Conservation (phyloP, 2,888 invertebrate species). For the Reticulitermes lucifugus region DNA sequence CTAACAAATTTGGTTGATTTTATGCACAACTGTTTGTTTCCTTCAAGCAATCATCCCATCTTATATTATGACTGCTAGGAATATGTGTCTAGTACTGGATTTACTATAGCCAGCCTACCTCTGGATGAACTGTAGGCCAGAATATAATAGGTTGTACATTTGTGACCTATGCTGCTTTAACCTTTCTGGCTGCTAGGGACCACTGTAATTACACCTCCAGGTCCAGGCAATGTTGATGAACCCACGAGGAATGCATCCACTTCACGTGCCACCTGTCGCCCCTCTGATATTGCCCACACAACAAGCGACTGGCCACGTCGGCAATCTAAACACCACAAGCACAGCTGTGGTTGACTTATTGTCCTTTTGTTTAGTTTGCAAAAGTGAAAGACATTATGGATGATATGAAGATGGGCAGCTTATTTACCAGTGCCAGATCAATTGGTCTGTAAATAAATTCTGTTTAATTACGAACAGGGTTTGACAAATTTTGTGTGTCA, state of each 20-base stretch:
- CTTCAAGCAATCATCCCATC: neutral
- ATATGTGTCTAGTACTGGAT: neutral
- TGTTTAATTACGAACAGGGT: neutral
- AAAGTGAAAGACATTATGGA: too few species aligned
- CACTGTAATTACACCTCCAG: conserved; percentile 83
- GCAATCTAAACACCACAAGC: conserved; percentile 77
- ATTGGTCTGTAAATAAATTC: neutral
- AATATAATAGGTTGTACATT: neutral
- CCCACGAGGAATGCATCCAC: conserved; percentile 87
- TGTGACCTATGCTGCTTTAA: neutral
- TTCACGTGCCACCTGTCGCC: conserved; percentile 96
- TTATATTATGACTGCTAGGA: neutral
- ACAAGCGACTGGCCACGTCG: conserved; percentile 98
- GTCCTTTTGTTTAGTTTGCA: too few species aligned
- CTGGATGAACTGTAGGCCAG: neutral
- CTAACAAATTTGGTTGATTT: too few species aligned
- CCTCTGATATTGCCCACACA: conserved; percentile 98
- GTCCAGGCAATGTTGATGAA: conserved; percentile 86
- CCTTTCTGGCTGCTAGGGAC: conserved; percentile 20
- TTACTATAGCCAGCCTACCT: neutral
- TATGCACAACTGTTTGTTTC: too few species aligned
- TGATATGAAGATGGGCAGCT: too few species aligned
- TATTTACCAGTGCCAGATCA: too few species aligned
- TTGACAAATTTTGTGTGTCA: too few species aligned
- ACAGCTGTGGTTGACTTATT: conserved; percentile 32